A percentile compares a stretch with the other conserved stretches of the same genome.
These are phyloP conservation scores for Agrypnia vestita DNA, from an alignment of 1,140 invertebrate species.

Conservation along the genomic window DNA sequence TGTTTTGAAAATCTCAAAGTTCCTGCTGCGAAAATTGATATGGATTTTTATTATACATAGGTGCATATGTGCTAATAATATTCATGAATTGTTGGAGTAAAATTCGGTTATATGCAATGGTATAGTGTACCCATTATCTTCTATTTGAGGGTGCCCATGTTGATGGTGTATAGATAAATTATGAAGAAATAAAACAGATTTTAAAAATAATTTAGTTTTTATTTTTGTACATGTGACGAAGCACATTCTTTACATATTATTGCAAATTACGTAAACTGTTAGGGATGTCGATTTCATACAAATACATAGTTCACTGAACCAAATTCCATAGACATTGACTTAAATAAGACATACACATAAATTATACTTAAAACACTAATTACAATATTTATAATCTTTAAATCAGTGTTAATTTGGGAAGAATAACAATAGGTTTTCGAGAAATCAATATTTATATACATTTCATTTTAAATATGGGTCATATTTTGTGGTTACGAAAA, in stretches of 20 bases:
- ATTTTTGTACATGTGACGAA: constrained; percentile 28
- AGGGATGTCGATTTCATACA: neutral
- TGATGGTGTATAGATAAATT: too few relatives aligned
- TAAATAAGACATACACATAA: constrained; percentile 11
- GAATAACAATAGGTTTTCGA: neutral
- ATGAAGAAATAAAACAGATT: neutral
- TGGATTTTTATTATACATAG: too few relatives aligned
- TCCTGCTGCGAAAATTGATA: too few relatives aligned
- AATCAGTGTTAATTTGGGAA: constrained; percentile 13
- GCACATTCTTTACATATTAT: constrained; percentile 22
- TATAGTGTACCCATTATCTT: too few relatives aligned
- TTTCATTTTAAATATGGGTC: too few relatives aligned
- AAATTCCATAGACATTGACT: constrained; percentile 25
- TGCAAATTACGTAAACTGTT: constrained; percentile 31
- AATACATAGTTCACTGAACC: constrained; percentile 35
- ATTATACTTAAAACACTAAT: constrained; percentile 30
- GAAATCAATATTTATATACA: too few relatives aligned
- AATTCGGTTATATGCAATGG: too few relatives aligned
- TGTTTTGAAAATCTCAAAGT: too few relatives aligned
- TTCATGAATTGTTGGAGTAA: too few relatives aligned
- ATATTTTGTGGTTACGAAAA: too few relatives aligned
- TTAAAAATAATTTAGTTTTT: constrained; percentile 37
- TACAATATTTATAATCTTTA: constrained; percentile 14
- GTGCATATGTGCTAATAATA: too few relatives aligned
- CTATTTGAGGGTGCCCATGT: too few relatives aligned